phyloP scores from a whole-genome alignment of 1,140 invertebrate species.

The Cydia strobilella region DNA sequence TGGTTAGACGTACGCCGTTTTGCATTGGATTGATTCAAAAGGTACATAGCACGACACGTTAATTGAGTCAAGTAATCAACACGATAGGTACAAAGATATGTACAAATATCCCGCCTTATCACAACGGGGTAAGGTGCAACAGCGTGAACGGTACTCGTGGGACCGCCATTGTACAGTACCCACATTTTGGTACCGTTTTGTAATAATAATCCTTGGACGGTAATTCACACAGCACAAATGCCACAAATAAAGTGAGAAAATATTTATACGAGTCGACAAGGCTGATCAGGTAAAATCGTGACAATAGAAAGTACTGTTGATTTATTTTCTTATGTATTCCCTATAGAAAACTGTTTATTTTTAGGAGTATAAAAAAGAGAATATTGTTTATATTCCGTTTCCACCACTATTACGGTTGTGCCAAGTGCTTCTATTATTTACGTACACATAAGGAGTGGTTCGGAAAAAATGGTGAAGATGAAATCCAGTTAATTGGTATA shows the following conservation, averaged over 20 bases:
- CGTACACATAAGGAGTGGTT: too few species aligned
- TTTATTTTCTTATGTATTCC: too few species aligned
- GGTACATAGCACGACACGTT: conserved; percentile 10
- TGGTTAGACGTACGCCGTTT: neutral
- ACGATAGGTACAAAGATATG: neutral
- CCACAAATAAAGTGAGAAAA: neutral
- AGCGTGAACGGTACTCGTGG: neutral
- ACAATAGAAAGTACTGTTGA: neutral
- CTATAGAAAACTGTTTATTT: too few species aligned
- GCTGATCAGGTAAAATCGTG: neutral
- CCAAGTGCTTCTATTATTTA: too few species aligned
- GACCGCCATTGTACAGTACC: neutral
- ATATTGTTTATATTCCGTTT: too few species aligned
- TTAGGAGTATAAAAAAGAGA: too few species aligned
- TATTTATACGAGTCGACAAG: neutral
- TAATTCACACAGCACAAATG: neutral
- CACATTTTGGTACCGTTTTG: neutral
- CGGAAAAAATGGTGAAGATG: too few species aligned
- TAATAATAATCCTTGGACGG: conserved; percentile 8
- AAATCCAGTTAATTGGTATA: too few species aligned
- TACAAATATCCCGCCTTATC: neutral
- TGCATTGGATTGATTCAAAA: neutral
- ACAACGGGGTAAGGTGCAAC: neutral
- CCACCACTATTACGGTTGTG: too few species aligned
- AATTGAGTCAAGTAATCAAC: conserved; percentile 27